These are phyloP conservation scores for Carettochelys insculpta DNA, from an alignment of 2,113 vertebrate species.

Conservation along the genomic window DNA sequence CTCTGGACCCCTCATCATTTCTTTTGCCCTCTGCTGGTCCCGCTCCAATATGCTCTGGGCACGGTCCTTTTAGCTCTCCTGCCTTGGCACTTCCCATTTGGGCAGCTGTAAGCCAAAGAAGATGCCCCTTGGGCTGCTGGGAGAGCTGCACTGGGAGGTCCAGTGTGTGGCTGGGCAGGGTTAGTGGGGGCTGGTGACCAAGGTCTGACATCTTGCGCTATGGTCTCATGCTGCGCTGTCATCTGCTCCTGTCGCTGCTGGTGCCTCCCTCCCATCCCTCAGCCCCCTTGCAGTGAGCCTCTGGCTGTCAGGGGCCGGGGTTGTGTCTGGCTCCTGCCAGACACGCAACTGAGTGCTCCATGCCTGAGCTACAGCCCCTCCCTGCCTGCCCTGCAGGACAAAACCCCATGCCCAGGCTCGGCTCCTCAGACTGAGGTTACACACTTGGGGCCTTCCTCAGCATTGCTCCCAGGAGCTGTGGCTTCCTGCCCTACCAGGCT, in stretches of 20 bases:
- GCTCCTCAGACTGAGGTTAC: neutral
- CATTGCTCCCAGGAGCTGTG: accelerated
- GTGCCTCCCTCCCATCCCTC: neutral
- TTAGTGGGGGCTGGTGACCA: neutral
- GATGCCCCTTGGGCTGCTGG: neutral
- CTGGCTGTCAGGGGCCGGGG: too few species aligned
- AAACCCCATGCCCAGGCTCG: neutral
- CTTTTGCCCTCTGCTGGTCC: too few species aligned
- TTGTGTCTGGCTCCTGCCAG: neutral
- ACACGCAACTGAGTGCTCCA: neutral
- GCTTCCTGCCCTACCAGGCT: neutral
- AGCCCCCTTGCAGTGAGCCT: too few species aligned
- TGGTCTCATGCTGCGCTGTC: neutral
- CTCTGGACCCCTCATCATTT: too few species aligned
- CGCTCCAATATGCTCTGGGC: neutral
- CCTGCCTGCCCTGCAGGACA: neutral
- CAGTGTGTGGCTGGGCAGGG: too few species aligned
- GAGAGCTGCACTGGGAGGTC: neutral
- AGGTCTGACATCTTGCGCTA: too few species aligned
- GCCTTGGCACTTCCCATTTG: neutral
- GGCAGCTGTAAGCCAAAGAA: too few species aligned
- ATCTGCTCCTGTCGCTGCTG: neutral
- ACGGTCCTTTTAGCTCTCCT: neutral
- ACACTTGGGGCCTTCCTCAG: neutral
- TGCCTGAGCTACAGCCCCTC: neutral